A percentile compares a stretch with the other conserved stretches of the same genome.
phyloP scores from a whole-genome alignment of 2,888 invertebrate genomes.

The Arrhopalites spinosus region DNA sequence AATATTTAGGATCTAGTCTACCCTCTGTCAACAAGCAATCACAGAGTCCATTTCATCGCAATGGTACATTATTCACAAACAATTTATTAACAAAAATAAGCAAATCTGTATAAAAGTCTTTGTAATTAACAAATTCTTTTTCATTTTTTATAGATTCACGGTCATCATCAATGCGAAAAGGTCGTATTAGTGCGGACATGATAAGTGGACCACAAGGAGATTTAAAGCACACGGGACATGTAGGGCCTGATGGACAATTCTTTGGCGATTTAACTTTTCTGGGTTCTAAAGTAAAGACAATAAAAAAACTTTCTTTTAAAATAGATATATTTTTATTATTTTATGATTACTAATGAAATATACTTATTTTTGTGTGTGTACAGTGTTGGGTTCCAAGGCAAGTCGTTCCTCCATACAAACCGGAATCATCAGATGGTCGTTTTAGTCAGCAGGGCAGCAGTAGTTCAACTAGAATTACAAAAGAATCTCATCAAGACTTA shows the following conservation, averaged over 20 bases:
- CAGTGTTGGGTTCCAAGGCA: slow-evolving; percentile 55
- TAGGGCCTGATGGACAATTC: slow-evolving; percentile 94
- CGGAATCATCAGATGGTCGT: slow-evolving; percentile 36
- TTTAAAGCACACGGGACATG: slow-evolving; percentile 93
- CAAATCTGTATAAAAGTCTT: neutral
- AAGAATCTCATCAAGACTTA: slow-evolving; percentile 37
- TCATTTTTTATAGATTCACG: slow-evolving; percentile 46
- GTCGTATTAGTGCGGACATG: slow-evolving; percentile 84
- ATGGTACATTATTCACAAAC: slow-evolving; percentile 59
- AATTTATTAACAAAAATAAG: neutral
- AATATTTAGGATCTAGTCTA: slow-evolving; percentile 79
- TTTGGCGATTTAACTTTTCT: slow-evolving; percentile 90
- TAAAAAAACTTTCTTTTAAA: neutral
- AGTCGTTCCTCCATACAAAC: slow-evolving; percentile 56
- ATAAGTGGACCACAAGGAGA: slow-evolving; percentile 97
- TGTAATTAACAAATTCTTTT: neutral
- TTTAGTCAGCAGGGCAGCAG: slow-evolving; percentile 8
- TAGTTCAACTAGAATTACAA: slow-evolving; percentile 15
- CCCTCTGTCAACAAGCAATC: slow-evolving; percentile 64
- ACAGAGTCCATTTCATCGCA: slow-evolving; percentile 61
- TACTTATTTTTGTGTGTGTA: neutral
- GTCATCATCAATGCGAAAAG: slow-evolving; percentile 58
- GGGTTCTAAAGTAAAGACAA: slow-evolving; percentile 55
- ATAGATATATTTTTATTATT: neutral
- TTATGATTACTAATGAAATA: neutral